Conservation (phyloP, 1,140 invertebrate species). For the Saxidomus purpurata region DNA sequence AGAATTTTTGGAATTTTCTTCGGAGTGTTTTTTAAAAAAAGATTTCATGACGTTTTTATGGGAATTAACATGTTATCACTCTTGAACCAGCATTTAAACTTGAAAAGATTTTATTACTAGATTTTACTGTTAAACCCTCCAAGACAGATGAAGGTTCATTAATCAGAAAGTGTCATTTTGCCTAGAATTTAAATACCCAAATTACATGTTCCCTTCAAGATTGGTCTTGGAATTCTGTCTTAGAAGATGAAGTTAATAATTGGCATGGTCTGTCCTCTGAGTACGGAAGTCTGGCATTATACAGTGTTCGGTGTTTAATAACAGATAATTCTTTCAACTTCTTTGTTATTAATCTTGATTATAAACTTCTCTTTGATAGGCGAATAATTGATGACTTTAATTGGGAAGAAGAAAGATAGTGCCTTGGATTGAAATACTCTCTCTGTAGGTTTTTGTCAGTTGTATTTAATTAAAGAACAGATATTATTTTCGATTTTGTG, state of each 20-base stretch:
- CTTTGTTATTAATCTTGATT: not conserved
- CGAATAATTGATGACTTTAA: slow-evolving; percentile 2
- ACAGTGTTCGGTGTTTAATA: not conserved
- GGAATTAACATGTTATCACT: too few species aligned
- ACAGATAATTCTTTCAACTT: slow-evolving; percentile 5
- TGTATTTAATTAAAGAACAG: too few species aligned
- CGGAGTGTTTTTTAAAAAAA: too few species aligned
- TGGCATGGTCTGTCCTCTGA: slow-evolving; percentile 7
- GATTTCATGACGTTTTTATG: too few species aligned
- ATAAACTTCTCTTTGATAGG: slow-evolving; percentile 8
- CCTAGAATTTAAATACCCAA: slow-evolving; percentile 27
- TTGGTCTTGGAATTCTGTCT: not conserved
- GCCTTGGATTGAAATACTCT: too few species aligned
- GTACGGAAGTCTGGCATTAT: not conserved
- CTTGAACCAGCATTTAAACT: too few species aligned
- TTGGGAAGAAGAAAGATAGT: not conserved
- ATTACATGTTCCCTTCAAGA: slow-evolving; percentile 11
- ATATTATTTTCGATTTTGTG: too few species aligned
- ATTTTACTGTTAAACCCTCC: too few species aligned
- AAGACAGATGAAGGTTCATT: slow-evolving; percentile 11
- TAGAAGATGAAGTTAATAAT: not conserved
- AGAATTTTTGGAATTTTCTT: too few species aligned
- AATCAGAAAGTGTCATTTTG: slow-evolving; percentile 13
- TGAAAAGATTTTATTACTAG: too few species aligned
- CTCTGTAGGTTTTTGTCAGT: too few species aligned